phyloP scores from a whole-genome alignment of 2,888 invertebrate species.

The Thecophora atra region DNA sequence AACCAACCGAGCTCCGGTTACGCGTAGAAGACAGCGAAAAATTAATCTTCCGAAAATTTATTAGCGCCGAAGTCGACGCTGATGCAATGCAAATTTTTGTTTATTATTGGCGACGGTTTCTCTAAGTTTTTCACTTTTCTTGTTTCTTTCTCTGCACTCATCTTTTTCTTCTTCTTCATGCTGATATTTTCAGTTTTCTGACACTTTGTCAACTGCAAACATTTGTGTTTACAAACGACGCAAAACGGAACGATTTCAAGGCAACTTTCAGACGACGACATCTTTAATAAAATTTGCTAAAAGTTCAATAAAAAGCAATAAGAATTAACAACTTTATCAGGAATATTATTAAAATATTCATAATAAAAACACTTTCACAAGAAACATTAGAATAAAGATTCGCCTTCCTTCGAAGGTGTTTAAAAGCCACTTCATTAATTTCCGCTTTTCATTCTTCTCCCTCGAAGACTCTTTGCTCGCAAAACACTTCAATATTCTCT shows the following conservation, averaged over 20 bases:
- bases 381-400: too few species aligned
- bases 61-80: background rate
- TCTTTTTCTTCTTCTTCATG: conserved; percentile 14
- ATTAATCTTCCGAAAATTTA: background rate
- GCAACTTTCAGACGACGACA: too few species aligned
- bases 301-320: too few species aligned
- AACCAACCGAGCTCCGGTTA: background rate
- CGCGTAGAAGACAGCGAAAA: background rate
- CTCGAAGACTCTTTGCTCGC: too few species aligned
- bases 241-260: background rate
- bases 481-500: too few species aligned
- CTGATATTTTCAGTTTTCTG: conserved; percentile 16
- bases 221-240: background rate
- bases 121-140: background rate
- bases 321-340: background rate
- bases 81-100: background rate
- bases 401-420: too few species aligned
- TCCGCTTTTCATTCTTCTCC: too few species aligned
- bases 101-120: background rate
- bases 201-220: conserved; percentile 29
- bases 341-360: background rate
- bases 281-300: too few species aligned
- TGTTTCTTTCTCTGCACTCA: background rate
- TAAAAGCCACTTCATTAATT: too few species aligned
- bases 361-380: too few species aligned